Evolutionary conservation across 2,113 vertebrate genomes (phyloP).

Genomic region (Odontophorus gujanensis): DNA sequence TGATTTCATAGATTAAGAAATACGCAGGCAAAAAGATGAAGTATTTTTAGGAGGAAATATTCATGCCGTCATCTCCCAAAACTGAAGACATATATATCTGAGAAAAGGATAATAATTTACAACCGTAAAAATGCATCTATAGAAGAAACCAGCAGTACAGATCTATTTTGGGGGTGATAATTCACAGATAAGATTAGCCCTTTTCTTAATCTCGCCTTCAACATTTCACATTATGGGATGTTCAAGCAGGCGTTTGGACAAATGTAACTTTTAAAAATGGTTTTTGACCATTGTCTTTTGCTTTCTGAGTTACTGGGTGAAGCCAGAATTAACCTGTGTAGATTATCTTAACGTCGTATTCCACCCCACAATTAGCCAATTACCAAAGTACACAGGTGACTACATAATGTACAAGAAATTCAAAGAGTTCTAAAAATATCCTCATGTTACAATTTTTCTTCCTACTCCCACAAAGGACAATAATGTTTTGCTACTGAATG

Average conservation of each 20-base stretch:
- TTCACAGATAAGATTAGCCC: background rate
- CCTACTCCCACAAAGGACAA: background rate
- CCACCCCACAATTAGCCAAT: background rate
- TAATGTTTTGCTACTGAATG: background rate
- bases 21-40: background rate
- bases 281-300: background rate
- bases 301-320: background rate
- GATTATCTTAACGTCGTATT: background rate
- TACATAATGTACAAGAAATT: background rate
- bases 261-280: background rate
- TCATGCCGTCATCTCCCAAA: background rate
- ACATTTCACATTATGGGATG: background rate
- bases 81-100: rapidly evolving
- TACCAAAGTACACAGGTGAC: background rate
- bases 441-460: background rate
- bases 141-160: background rate
- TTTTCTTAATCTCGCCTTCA: background rate
- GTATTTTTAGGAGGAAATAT: background rate
- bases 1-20: background rate
- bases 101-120: background rate
- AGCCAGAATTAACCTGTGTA: background rate
- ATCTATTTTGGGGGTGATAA: background rate
- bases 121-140: background rate
- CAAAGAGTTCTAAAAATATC: background rate
- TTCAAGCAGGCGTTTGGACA: background rate